Percentiles rank a stretch among this genome's conserved stretches.
These are phyloP conservation scores for Steinernema scapterisci DNA, from an alignment of 2,888 invertebrate genomes.

Conservation along the genomic window DNA sequence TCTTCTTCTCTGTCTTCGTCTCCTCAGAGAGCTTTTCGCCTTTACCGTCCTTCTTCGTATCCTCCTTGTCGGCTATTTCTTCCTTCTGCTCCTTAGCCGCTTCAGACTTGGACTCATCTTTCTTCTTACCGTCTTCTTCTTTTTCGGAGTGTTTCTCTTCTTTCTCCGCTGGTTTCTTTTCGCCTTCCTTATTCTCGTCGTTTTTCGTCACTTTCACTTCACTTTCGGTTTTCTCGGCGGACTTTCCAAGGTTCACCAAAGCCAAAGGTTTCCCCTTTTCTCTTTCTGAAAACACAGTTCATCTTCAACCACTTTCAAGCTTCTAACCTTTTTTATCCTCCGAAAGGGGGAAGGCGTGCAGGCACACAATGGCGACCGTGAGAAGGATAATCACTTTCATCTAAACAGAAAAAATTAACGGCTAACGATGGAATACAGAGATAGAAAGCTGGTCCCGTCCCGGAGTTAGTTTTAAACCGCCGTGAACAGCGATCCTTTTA, in stretches of 20 bases:
- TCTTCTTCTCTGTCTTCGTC: neutral
- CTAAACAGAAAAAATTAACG: neutral
- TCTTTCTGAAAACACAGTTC: neutral
- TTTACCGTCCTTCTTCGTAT: neutral
- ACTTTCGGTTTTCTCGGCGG: neutral
- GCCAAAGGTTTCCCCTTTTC: conserved; percentile 20
- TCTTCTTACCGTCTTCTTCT: conserved; percentile 38
- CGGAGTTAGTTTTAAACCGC: neutral
- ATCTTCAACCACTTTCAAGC: neutral
- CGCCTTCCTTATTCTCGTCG: conserved; percentile 17
- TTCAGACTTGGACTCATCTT: no score
- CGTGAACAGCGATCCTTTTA: neutral
- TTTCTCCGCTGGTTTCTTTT: conserved; percentile 23
- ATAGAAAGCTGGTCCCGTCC: no score
- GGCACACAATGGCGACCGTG: neutral
- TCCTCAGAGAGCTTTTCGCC: neutral
- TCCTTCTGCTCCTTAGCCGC: conserved; percentile 35
- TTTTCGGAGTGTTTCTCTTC: conserved; percentile 35
- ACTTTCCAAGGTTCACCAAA: conserved; percentile 17
- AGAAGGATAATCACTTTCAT: conserved; percentile 13
- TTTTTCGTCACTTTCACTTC: conserved; percentile 18
- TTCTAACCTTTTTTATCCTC: conserved; percentile 8
- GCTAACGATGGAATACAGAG: neutral
- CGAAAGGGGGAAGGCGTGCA: neutral
- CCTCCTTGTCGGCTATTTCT: conserved; percentile 31